Evolutionary conservation across 2,888 invertebrate species (phyloP).

Genomic region (Nebria brevicollis): DNA sequence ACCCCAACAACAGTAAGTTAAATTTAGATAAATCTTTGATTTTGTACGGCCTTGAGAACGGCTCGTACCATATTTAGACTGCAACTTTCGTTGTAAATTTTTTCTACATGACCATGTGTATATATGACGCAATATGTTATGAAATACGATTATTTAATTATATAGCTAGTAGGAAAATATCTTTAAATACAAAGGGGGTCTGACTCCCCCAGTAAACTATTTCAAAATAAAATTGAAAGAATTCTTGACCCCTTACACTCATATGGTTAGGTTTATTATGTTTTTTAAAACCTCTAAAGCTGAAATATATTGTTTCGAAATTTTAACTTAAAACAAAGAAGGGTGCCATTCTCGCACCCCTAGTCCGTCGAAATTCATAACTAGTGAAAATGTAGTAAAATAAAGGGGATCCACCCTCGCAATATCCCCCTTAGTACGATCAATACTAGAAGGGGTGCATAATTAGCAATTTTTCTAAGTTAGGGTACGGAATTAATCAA

Average conservation of each 20-base stretch:
- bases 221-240: too few relatives aligned
- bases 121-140: slow-evolving; percentile 40
- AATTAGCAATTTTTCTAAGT: slow-evolving; percentile 3
- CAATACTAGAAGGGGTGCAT: slow-evolving; percentile 35
- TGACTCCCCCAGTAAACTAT: too few relatives aligned
- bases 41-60: slow-evolving; percentile 21
- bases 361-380: background rate
- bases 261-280: too few relatives aligned
- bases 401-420: background rate
- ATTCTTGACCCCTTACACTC: too few relatives aligned
- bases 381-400: background rate
- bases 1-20: slow-evolving; percentile 58
- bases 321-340: too few relatives aligned
- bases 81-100: slow-evolving; percentile 35
- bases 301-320: too few relatives aligned
- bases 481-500: background rate
- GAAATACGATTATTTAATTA: slow-evolving; percentile 10
- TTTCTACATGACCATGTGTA: slow-evolving; percentile 30
- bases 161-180: background rate
- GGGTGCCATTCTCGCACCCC: slow-evolving; percentile 5
- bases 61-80: slow-evolving; percentile 38
- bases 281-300: too few relatives aligned
- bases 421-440: slow-evolving; percentile 24
- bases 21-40: slow-evolving; percentile 9
- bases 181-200: background rate